phyloP scores from a whole-genome alignment of 2,888 invertebrate genomes.

The Pseudococcus jackbeardsleyi region DNA sequence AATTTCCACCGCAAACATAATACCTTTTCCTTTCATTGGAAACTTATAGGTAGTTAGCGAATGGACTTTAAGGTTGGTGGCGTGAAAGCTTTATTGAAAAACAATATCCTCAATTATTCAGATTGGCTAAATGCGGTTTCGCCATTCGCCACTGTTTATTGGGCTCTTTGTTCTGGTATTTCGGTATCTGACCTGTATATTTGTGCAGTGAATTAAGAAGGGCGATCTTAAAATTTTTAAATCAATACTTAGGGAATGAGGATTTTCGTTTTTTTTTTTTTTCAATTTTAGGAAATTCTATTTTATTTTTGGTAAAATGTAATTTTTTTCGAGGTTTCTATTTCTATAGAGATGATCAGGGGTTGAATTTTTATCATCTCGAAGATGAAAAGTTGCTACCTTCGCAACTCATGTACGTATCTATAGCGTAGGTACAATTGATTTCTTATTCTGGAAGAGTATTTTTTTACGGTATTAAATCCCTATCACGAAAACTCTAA shows the following conservation, averaged over 20 bases:
- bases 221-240: not conserved
- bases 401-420: not conserved
- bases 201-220: not conserved
- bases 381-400: no score
- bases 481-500: not conserved
- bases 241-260: no score
- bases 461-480: not conserved
- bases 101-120: constrained; percentile 64
- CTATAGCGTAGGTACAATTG: no score
- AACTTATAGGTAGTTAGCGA: constrained; percentile 61
- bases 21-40: constrained; percentile 63
- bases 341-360: no score
- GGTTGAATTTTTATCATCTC: no score
- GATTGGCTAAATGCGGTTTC: constrained; percentile 34
- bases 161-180: not conserved
- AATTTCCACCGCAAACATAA: constrained; percentile 64
- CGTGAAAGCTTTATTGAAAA: constrained; percentile 64
- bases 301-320: no score
- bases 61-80: constrained; percentile 60
- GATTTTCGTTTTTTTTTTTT: no score
- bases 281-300: no score
- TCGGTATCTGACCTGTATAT: not conserved
- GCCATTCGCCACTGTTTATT: constrained; percentile 21
- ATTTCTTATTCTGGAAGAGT: not conserved
- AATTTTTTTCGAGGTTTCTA: no score